Evolutionary conservation across 2,113 vertebrate genomes (phyloP), one percentile per base, ranked within the genome.

Genomic region (Proterorhinus semilunaris): DNA sequence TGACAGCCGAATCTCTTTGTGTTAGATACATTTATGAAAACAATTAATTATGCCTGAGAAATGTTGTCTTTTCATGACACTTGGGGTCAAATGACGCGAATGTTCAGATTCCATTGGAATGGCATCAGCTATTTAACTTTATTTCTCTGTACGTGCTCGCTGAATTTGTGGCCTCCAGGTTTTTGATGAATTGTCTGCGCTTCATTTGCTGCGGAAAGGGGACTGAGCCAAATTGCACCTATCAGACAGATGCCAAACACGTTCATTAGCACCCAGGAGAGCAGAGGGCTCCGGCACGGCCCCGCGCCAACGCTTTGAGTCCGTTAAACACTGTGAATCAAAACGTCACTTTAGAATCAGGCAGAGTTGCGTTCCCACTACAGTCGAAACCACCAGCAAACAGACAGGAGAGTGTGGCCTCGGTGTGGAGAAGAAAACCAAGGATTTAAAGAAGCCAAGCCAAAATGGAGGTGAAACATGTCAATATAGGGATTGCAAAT

Each of bases 181-280:
- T 54, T 36, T 6, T 55, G n/a, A 59, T 53, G 54, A 10, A 13
- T 8, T 62, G 50, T 42, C 7, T 6, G 27, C 16, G 17, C 27
- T 58, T 65, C 43, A 52, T 36, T 15, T 17, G 49, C 42, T 6
- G 8, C 58, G 44, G 55, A 27, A 65, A 68, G 51, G 61, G 27
- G 45, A 72, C 64, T 42, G 55, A 42, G 46, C 27, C 62, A 83
- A 73, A 73, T 66, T 66, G 46, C 16, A 55, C 66, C 48, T 44
- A 68, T 59, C 6, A 44, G 74, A 64, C 42, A 68, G 43, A 62
- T 62, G 76, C 69, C 63, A 70, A 70, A 70, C 64, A 74, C 69
- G 57, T 54, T 11, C 11, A 70, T 76, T 70, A 71, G 62, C 44
- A 52, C 55, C 72, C 27, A 65, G 47, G 43, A 72, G 72, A 73